These are phyloP conservation scores for Daktulosphaira vitifoliae DNA, from an alignment of 1,140 invertebrate species.

Conservation along the genomic window DNA sequence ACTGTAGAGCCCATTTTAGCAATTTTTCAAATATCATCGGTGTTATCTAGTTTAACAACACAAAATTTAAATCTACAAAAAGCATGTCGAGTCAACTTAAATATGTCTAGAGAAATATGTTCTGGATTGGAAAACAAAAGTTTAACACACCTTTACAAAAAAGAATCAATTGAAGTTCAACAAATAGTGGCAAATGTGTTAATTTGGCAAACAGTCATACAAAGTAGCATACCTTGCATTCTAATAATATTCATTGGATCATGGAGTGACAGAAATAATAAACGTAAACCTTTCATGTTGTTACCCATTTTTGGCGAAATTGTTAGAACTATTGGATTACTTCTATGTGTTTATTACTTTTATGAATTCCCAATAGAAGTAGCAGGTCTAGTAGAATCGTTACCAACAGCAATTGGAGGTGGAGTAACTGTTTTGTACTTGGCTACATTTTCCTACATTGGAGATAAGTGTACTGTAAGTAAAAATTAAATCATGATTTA, in stretches of 20 bases:
- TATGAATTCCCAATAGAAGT: slow-evolving; percentile 57
- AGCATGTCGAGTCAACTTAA: slow-evolving; percentile 69
- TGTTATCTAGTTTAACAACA: slow-evolving; percentile 61
- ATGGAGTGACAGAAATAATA: slow-evolving; percentile 47
- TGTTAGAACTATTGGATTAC: slow-evolving; percentile 62
- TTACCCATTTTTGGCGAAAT: slow-evolving; percentile 72
- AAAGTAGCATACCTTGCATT: slow-evolving; percentile 62
- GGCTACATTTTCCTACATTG: slow-evolving; percentile 83
- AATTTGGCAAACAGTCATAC: slow-evolving; percentile 69
- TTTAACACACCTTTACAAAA: slow-evolving; percentile 58
- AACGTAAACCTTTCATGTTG: slow-evolving; percentile 74
- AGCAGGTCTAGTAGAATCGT: slow-evolving; percentile 61
- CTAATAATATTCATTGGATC: slow-evolving; percentile 65
- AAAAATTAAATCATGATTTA: no score
- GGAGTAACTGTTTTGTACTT: slow-evolving; percentile 85
- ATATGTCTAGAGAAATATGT: slow-evolving; percentile 55
- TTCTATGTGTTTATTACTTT: slow-evolving; percentile 69
- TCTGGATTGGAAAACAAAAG: slow-evolving; percentile 58
- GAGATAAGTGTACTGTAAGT: slow-evolving; percentile 61
- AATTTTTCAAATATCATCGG: slow-evolving; percentile 68
- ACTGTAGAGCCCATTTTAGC: slow-evolving; percentile 70
- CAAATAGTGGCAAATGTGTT: slow-evolving; percentile 65
- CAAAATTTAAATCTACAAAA: slow-evolving; percentile 76
- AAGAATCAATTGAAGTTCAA: slow-evolving; percentile 61
- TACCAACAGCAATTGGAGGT: slow-evolving; percentile 68